phyloP scores from a whole-genome alignment of 2,113 vertebrate species.

The Pseudonaja textilis region DNA sequence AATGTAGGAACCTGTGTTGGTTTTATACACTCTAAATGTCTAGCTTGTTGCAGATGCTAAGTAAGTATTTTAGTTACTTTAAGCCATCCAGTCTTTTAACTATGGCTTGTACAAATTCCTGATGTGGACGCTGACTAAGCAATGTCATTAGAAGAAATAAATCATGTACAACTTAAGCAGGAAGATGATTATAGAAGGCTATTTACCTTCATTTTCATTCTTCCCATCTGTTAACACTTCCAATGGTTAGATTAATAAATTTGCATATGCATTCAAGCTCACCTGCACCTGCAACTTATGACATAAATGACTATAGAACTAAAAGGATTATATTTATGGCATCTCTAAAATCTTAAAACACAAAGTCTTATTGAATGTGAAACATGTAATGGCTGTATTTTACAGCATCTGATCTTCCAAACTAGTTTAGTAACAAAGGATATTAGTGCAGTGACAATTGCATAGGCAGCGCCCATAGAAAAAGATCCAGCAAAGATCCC shows the following conservation, averaged over 20 bases:
- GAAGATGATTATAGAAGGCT: background rate
- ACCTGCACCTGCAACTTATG: background rate
- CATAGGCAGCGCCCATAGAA: conserved; percentile 78
- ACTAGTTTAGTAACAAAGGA: conserved; percentile 71
- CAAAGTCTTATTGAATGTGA: background rate
- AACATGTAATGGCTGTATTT: background rate
- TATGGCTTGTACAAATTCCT: background rate
- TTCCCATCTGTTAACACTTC: background rate
- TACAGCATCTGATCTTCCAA: background rate
- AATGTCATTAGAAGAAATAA: background rate
- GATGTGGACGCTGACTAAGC: background rate
- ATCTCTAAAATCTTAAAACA: background rate
- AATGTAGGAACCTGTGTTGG: background rate
- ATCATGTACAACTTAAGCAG: background rate
- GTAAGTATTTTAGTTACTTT: background rate
- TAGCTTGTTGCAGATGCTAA: background rate
- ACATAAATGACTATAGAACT: background rate
- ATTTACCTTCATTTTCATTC: background rate
- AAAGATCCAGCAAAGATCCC: conserved; percentile 80
- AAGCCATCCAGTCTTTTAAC: background rate
- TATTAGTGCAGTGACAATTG: conserved; percentile 84
- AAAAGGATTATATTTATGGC: background rate
- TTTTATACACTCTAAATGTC: background rate
- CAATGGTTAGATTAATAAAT: background rate
- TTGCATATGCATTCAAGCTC: background rate